Evolutionary conservation across 2,113 vertebrate genomes (phyloP), one percentile per base, ranked within the genome.

Genomic region (Megaleporinus macrocephalus): DNA sequence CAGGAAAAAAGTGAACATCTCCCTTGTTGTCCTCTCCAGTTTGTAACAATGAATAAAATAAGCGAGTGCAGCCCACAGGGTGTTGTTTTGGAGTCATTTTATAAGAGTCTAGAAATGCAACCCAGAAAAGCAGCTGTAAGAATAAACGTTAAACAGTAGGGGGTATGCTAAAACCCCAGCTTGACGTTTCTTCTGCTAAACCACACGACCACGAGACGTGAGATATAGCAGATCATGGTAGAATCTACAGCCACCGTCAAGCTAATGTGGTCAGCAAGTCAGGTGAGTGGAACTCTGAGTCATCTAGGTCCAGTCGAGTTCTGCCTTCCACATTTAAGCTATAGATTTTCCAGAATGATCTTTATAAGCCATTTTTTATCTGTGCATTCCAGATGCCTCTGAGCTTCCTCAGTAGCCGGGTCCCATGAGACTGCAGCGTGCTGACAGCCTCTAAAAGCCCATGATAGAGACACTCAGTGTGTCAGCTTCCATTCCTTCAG

Each of bases 401-500:
- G 14, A 57, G 55, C 49, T 51, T 73, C 44, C 44, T 70, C 59
- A 77, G 30, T 51, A 51, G 69, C 20, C 18, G 4, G 27, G 26
- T 49, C 70, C 69, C n/a, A 22, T 65, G 69, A 63, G 75, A 79
- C 78, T 72, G 47, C 76, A 41, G n/a, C 73, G 29, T 80, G 69
- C 63, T 69, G 71, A 83, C 72, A 80, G 74, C 49, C 49, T 63
- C 78, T 88, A 84, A 85, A 73, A 85, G 66, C 47, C 41, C 75
- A 72, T 83, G 83, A 76, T 80, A 78, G 79, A 57, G 79, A 82
- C 79, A 41, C 29, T 80, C 76, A 76, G 66, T 68, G 68, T 81
- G 80, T 83, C 85, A 62, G 61, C 77, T 85, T 59, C 80, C 29
- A 75, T 85, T 88, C 76, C 83, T 72, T 71, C 78, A 79, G 80